Conservation (phyloP, 2,888 invertebrate species). For the Tetramorium bicarinatum region DNA sequence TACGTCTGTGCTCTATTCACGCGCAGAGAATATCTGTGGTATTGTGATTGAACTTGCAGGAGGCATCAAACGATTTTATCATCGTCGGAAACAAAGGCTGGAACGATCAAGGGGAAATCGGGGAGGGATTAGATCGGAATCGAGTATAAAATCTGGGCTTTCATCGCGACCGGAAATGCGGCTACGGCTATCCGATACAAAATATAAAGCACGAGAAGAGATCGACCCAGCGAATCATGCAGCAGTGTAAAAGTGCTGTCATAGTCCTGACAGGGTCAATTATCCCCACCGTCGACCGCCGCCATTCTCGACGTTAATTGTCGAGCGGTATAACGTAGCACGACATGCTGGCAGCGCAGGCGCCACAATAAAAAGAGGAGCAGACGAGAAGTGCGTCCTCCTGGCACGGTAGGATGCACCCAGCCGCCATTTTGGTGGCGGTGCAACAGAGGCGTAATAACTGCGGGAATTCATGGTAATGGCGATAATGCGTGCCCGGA, state of each 20-base stretch:
- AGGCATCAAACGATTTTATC: background rate
- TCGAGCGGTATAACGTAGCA: conserved; percentile 40
- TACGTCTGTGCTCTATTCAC: background rate
- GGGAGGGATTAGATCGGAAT: conserved; percentile 30
- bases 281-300: conserved; percentile 50
- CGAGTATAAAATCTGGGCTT: conserved; percentile 8
- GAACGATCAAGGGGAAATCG: background rate
- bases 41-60: conserved; percentile 2
- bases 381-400: conserved; percentile 54
- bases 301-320: conserved; percentile 63
- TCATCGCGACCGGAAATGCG: conserved; percentile 23
- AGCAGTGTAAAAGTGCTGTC: conserved; percentile 50
- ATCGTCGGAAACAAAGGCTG: conserved; percentile 10
- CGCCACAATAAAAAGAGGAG: conserved; percentile 52
- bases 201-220: conserved; percentile 33
- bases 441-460: conserved; percentile 80
- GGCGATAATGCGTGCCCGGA: conserved; percentile 76
- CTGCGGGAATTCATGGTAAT: conserved; percentile 79
- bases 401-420: conserved; percentile 75
- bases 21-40: background rate
- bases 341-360: conserved; percentile 53
- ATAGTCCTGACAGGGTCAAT: conserved; percentile 56
- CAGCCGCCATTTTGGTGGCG: conserved; percentile 78
- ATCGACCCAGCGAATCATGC: conserved; percentile 53
- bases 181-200: background rate